Conservation (phyloP, 2,113 vertebrate species). For the Bubo bubo region DNA sequence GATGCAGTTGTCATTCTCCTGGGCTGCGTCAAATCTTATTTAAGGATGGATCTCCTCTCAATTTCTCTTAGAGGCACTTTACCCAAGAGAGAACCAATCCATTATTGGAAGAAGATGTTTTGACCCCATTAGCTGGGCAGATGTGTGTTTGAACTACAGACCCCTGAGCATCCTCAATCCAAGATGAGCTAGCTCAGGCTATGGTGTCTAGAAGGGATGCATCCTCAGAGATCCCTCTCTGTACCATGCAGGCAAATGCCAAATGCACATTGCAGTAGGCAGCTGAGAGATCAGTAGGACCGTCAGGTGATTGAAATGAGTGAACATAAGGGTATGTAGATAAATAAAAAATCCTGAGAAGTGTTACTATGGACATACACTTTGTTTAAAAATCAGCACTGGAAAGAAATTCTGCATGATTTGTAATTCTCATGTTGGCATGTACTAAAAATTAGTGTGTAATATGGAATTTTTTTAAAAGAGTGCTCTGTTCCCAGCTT, state of each 20-base stretch:
- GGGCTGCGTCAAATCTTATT: constrained; percentile 60
- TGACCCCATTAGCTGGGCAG: constrained; percentile 69
- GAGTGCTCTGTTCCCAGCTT: not conserved
- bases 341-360: not conserved
- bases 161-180: not conserved
- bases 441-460: not conserved
- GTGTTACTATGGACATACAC: not conserved
- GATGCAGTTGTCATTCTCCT: constrained; percentile 63
- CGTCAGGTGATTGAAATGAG: not conserved
- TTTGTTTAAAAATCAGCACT: not conserved
- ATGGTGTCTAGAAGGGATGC: not conserved
- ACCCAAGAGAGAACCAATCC: constrained; percentile 44
- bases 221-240: not conserved
- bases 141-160: constrained; percentile 48
- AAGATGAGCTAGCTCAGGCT: not conserved
- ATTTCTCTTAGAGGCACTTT: constrained; percentile 57
- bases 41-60: constrained; percentile 53
- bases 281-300: not conserved
- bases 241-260: not conserved
- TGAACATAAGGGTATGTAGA: not conserved
- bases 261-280: not conserved
- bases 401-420: not conserved
- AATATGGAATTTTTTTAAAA: not conserved
- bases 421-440: not conserved
- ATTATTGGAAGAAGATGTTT: constrained; percentile 49